A percentile compares a stretch with the other conserved stretches of the same genome.
phyloP scores from a whole-genome alignment of 2,888 invertebrate genomes.

The Melanophora roralis region DNA sequence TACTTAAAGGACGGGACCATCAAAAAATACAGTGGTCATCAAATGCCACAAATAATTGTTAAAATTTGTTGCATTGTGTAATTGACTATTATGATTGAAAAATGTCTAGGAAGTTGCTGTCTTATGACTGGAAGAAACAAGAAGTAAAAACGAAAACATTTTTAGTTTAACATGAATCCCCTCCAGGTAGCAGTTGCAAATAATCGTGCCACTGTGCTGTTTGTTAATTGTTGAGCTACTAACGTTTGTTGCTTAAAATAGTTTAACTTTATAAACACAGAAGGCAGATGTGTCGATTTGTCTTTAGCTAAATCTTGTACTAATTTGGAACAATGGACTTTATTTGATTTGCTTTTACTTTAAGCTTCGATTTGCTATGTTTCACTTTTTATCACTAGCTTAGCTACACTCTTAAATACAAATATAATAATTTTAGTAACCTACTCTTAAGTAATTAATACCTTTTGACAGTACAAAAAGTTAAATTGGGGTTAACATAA shows the following conservation, averaged over 20 bases:
- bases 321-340: background rate
- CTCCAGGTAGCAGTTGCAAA: slow-evolving; percentile 6
- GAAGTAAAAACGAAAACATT: slow-evolving; percentile 6
- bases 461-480: no score
- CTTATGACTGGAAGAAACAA: background rate
- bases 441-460: no score
- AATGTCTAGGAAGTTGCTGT: slow-evolving; percentile 19
- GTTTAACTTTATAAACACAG: slow-evolving; percentile 12
- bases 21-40: no score
- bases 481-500: no score
- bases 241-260: background rate
- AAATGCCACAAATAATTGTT: no score
- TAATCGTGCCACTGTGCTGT: slow-evolving; percentile 26
- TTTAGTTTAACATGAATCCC: slow-evolving; percentile 5
- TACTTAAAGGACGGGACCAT: no score
- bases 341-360: background rate
- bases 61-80: slow-evolving; percentile 25
- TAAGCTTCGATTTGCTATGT: background rate
- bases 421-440: no score
- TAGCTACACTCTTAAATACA: no score
- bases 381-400: background rate
- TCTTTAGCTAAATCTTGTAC: background rate
- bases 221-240: background rate
- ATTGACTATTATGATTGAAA: slow-evolving; percentile 34
- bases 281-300: background rate